Evolutionary conservation across 1,140 invertebrate species (phyloP).

Genomic region (Amyelois transitella): DNA sequence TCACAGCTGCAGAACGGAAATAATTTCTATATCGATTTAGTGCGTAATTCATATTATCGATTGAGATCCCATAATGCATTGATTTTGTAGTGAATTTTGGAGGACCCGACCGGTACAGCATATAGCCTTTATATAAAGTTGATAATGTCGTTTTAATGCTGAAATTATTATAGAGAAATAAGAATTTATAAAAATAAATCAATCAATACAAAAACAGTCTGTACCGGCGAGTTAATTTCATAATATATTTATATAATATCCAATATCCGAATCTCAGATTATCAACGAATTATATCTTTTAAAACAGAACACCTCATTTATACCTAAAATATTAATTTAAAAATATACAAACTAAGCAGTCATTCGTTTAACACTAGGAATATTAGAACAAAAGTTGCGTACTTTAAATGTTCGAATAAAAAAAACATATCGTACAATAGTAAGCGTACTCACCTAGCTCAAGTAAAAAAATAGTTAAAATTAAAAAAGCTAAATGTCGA

Average conservation of each 20-base stretch:
- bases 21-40: slow-evolving; percentile 45
- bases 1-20: slow-evolving; percentile 63
- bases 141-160: background rate
- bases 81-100: slow-evolving; percentile 28
- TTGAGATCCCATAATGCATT: slow-evolving; percentile 56
- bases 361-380: slow-evolving; percentile 60
- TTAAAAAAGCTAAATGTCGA: slow-evolving; percentile 34
- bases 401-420: slow-evolving; percentile 35
- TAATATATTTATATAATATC: slow-evolving; percentile 7
- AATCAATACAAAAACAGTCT: slow-evolving; percentile 3
- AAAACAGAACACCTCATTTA: slow-evolving; percentile 52
- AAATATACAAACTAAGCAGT: slow-evolving; percentile 71
- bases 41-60: slow-evolving; percentile 39
- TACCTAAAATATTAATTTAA: slow-evolving; percentile 46
- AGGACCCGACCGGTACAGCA: slow-evolving; percentile 23
- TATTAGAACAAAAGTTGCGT: slow-evolving; percentile 42
- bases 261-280: slow-evolving; percentile 26
- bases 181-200: background rate
- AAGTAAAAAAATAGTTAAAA: slow-evolving; percentile 47
- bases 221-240: slow-evolving; percentile 9
- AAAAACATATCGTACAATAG: slow-evolving; percentile 62
- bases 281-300: slow-evolving; percentile 38
- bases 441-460: slow-evolving; percentile 65
- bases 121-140: background rate
- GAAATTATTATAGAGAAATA: background rate